A percentile compares a stretch with the other conserved stretches of the same genome.
These are phyloP conservation scores for Ceratosolen fusciceps DNA, from an alignment of 1,140 invertebrate species.

Conservation along the genomic window DNA sequence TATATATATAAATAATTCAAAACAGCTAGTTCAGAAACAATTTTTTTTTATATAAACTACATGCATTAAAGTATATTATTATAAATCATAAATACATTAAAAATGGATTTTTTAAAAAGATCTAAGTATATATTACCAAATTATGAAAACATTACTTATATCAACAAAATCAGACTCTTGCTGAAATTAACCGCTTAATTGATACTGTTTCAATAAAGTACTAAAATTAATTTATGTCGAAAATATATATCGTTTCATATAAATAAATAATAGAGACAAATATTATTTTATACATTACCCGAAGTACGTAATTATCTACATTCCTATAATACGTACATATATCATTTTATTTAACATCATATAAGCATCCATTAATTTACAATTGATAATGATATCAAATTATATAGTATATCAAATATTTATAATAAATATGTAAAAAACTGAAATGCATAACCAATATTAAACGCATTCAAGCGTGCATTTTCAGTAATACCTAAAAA, in stretches of 20 bases:
- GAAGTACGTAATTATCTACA: conserved; percentile 71
- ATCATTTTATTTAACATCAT: conserved; percentile 65
- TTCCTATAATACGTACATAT: conserved; percentile 69
- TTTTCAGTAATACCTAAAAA: neutral
- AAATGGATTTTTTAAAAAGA: conserved; percentile 30
- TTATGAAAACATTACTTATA: conserved; percentile 54
- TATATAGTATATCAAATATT: neutral
- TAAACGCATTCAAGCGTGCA: neutral
- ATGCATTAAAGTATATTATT: conserved; percentile 50
- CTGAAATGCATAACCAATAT: neutral
- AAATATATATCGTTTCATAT: conserved; percentile 71
- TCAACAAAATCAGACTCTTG: conserved; percentile 69
- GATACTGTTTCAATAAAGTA: conserved; percentile 67
- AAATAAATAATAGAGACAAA: conserved; percentile 68
- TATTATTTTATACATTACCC: conserved; percentile 72
- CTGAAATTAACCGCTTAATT: conserved; percentile 57
- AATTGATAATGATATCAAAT: neutral
- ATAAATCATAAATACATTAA: conserved; percentile 33
- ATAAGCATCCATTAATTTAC: conserved; percentile 53
- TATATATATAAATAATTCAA: conserved; percentile 6
- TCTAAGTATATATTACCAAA: conserved; percentile 52
- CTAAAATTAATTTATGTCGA: conserved; percentile 71
- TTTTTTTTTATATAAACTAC: conserved; percentile 58
- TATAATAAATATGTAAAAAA: neutral
- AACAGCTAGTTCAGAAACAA: conserved; percentile 62